Evolutionary conservation across 2,888 invertebrate species (phyloP), one percentile per base, ranked within the genome.

Genomic region (Embidobia sp.): DNA sequence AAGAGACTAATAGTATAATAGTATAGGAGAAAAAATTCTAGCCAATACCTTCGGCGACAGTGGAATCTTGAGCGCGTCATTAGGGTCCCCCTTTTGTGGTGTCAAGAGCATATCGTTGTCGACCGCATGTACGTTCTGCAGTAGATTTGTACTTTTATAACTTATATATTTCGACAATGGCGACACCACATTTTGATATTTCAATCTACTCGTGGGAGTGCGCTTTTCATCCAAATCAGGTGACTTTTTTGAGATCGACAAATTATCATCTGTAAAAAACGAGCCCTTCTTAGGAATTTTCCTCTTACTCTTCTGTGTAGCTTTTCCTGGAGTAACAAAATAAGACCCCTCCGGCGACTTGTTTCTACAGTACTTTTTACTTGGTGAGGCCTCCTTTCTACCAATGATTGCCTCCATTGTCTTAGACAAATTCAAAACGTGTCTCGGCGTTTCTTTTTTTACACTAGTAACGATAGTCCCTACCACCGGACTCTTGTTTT

Each of bases 101-200:
- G 85, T 85, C 3, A 84, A 51, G 22, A 85, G 37, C 66, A 76
- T 75, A 22, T 83, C 82, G 19, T 85, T 82, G 0, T 33, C 82
- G 44, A 79, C 79, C 7, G 78, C 59, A 1, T 59, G 82, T 11
- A 82, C 73, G 69, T 87, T 87, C 37, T 85, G 82, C 18, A 87
- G 76, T 2, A 87, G 80, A 49, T 83, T 79, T n/a, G 74, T 76
- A 63, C 85, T 84, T 0, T 83, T 85, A 2, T 86, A 84, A 29
- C 77, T 80, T 29, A 88, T 87, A 27, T 88, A 88, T 57, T 84
- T 79, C 16, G 82, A 83, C 1, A 88, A 78, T 0, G 88, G 88
- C 4, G 88, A 88, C 29, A 81, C 74, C 2, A 88, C 79, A 4
- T 79, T 82, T n/a, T 83, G 73, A 18, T 83, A 84, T 46, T 80